phyloP scores from a whole-genome alignment of 2,888 invertebrate species.

The Lasioglossum calceatum region DNA sequence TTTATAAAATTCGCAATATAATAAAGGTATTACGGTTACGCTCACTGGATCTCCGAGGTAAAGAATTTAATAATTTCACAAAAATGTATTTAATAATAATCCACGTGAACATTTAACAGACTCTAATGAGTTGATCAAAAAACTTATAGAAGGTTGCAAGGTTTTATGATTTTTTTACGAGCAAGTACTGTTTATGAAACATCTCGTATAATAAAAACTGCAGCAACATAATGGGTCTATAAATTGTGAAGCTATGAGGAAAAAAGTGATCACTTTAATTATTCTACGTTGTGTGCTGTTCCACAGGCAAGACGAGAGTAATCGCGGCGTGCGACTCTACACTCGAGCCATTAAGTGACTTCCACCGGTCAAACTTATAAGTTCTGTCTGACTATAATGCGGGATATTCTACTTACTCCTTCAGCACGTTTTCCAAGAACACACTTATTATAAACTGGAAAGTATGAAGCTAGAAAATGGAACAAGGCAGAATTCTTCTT shows the following conservation, averaged over 20 bases:
- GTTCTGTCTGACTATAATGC: conserved; percentile 1
- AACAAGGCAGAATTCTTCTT: background rate
- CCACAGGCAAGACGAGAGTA: background rate
- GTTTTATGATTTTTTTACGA: background rate
- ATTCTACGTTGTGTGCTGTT: background rate
- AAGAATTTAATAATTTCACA: background rate
- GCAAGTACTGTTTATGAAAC: background rate
- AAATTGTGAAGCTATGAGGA: background rate
- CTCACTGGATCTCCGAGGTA: background rate
- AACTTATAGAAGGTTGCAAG: too few species aligned
- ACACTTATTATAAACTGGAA: background rate
- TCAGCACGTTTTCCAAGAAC: background rate
- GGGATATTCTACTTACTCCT: background rate
- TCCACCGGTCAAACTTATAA: background rate
- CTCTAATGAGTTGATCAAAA: background rate
- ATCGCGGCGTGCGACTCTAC: background rate
- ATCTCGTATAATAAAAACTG: background rate
- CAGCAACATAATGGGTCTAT: background rate
- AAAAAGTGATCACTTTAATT: background rate
- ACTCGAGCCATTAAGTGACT: background rate
- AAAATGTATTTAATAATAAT: background rate
- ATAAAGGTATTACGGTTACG: background rate
- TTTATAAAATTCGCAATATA: background rate
- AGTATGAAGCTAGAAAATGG: background rate
- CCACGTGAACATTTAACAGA: background rate